Percentiles rank a stretch among this genome's conserved stretches.
Evolutionary conservation across 2,113 vertebrate genomes (phyloP).

Genomic region (Lepus europaeus): DNA sequence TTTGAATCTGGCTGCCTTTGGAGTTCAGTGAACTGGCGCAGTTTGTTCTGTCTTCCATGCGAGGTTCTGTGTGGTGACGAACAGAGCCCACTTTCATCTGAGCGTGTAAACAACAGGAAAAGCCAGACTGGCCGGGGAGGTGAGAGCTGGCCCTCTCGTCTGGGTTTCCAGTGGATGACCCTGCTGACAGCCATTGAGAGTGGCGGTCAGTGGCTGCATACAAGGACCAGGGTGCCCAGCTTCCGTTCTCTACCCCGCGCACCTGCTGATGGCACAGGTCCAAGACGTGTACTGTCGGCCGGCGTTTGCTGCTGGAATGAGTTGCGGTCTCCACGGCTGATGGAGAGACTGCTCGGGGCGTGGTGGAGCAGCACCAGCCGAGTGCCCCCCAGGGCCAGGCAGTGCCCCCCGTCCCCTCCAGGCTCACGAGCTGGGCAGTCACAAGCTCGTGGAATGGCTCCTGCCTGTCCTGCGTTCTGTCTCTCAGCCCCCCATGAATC

Average conservation of each 20-base stretch:
- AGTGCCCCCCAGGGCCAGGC: neutral
- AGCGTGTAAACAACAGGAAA: neutral
- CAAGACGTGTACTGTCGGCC: fast-evolving
- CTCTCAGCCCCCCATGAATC: fast-evolving
- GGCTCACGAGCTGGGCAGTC: fast-evolving
- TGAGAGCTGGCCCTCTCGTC: no score
- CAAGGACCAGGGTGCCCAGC: neutral
- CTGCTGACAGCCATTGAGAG: no score
- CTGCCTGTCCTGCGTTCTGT: neutral
- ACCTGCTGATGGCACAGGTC: no score
- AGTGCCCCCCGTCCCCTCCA: fast-evolving
- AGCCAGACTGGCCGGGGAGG: neutral
- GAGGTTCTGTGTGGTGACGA: conserved; percentile 34
- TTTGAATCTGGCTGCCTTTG: neutral
- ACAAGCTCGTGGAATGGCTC: fast-evolving
- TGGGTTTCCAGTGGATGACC: neutral
- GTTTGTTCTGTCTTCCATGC: neutral
- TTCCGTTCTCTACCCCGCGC: neutral
- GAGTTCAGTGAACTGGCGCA: neutral
- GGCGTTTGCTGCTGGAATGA: fast-evolving
- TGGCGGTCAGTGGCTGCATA: fast-evolving
- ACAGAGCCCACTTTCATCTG: neutral
- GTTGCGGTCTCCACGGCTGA: fast-evolving
- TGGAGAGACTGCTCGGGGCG: neutral
- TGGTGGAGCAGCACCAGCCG: fast-evolving